Base-by-base conservation (phyloP, 30 jellyfish, hydroid and myxozoan genomes). In the Hydractinia echinata region DNA sequence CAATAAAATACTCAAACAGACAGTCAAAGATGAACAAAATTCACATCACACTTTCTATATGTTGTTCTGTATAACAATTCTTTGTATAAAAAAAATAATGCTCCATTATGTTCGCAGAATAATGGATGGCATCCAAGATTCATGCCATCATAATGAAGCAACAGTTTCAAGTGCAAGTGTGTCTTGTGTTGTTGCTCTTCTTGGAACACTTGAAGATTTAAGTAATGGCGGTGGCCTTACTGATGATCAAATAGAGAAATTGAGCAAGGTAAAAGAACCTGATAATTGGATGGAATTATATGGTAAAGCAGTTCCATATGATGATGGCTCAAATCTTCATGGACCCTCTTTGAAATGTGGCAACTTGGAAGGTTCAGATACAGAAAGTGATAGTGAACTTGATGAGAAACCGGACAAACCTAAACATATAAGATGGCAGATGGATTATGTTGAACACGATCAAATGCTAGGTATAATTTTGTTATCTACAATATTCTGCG, bases 391-490 rank as follows among this genome's bases (percentile, higher is more conserved):
- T 20, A 84, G 66, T 50, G 62, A 52, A 55, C 94, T 79, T 5
- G 96, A 93, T 19, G 53, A 79, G 67, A 72, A 95, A 66, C 78
- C 77, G 66, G 69, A 76, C 86, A 93, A 86, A 58, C 95, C 96
- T 39, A 93, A 93, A 81, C 99, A 93, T 85, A 93, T 93, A 20
- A 76, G 96, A 67, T 93, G 99, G 99, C 96, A 93, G 74, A 82
- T 93, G 88, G 99, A 93, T 64, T 78, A 68, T 77, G 99, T 76
- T 10, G 87, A 82, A 8, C 81, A 81, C 44, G 95, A 89, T 4
- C 93, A 82, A 61, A 68, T 87, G 19, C 73, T 85, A 51, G 96
- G 96, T 79, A 56, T 3, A 85, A 10, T 5, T 13, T 11, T 10
- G 19, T 4, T 51, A 1, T 53, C 66, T 52, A 66, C 67, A 53